phyloP scores from a whole-genome alignment of 2,888 invertebrate species.

The Athalia rosae region DNA sequence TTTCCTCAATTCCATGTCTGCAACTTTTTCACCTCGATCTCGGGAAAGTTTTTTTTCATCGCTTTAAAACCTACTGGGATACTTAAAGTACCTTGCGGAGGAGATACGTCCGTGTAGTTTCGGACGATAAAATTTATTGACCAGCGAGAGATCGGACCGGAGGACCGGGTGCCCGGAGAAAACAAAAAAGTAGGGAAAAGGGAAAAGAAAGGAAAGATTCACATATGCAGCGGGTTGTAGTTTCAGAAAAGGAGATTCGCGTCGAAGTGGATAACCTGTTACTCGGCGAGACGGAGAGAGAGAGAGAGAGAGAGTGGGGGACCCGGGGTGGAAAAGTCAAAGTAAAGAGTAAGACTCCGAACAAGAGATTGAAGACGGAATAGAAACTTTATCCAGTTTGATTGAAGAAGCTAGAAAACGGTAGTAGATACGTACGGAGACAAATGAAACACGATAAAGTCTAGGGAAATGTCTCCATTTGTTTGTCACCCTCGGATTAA shows the following conservation, averaged over 20 bases:
- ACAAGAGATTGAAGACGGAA: slow-evolving; percentile 17
- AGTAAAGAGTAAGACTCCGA: slow-evolving; percentile 15
- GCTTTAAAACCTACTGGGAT: too few species aligned
- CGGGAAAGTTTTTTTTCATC: too few species aligned
- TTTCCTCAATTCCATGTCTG: too few species aligned
- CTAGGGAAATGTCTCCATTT: not conserved
- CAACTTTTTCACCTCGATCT: too few species aligned
- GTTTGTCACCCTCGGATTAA: not conserved
- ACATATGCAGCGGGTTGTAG: not conserved
- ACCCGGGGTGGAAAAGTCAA: not conserved
- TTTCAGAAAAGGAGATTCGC: slow-evolving; percentile 6
- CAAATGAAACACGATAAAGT: slow-evolving; percentile 7
- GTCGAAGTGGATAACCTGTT: slow-evolving; percentile 13
- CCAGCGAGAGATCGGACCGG: too few species aligned
- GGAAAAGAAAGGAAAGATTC: too few species aligned
- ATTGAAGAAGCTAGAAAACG: slow-evolving; percentile 10
- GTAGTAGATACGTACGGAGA: not conserved
- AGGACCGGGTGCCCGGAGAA: not conserved
- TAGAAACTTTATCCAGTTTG: slow-evolving; percentile 31
- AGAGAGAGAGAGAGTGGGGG: not conserved
- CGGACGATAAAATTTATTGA: too few species aligned
- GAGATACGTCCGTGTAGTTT: too few species aligned
- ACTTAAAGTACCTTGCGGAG: too few species aligned
- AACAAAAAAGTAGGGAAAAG: not conserved
- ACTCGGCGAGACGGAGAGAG: not conserved